phyloP scores from a whole-genome alignment of 2,797 vertebrate species.

The Heterohyrax brucei region DNA sequence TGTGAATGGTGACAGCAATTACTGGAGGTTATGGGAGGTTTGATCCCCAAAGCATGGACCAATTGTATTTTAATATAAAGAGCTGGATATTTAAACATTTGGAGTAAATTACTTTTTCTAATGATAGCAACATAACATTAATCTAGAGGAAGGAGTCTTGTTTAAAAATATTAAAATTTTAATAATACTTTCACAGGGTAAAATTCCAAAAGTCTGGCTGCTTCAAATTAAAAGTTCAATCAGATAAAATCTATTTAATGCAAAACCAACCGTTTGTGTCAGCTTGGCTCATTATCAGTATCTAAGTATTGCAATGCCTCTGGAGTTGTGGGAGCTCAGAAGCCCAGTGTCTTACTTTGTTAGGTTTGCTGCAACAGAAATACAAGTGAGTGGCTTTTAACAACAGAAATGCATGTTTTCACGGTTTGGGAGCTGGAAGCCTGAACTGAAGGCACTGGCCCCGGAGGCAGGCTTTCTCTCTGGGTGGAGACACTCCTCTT shows the following conservation, averaged over 20 bases:
- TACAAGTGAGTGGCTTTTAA: background rate
- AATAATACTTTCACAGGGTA: background rate
- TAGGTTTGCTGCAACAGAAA: background rate
- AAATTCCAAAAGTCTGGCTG: background rate
- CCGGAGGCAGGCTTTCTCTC: background rate
- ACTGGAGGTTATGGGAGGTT: background rate
- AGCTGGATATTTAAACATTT: background rate
- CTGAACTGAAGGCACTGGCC: background rate
- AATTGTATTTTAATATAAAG: background rate
- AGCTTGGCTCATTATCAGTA: background rate
- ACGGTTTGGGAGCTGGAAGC: background rate
- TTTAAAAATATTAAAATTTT: slow-evolving; percentile 42
- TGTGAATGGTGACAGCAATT: background rate
- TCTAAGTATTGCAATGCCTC: background rate
- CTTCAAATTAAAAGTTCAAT: background rate
- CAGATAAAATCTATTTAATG: background rate
- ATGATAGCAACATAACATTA: background rate
- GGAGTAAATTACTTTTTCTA: slow-evolving; percentile 16
- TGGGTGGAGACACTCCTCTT: background rate
- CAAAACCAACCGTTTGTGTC: background rate
- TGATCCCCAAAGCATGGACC: background rate
- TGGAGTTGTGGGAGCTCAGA: background rate
- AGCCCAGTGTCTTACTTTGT: background rate
- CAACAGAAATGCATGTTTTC: background rate
- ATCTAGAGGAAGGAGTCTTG: background rate